Evolutionary conservation across 2,888 invertebrate genomes (phyloP).

Genomic region (Sminthurides aquaticus): DNA sequence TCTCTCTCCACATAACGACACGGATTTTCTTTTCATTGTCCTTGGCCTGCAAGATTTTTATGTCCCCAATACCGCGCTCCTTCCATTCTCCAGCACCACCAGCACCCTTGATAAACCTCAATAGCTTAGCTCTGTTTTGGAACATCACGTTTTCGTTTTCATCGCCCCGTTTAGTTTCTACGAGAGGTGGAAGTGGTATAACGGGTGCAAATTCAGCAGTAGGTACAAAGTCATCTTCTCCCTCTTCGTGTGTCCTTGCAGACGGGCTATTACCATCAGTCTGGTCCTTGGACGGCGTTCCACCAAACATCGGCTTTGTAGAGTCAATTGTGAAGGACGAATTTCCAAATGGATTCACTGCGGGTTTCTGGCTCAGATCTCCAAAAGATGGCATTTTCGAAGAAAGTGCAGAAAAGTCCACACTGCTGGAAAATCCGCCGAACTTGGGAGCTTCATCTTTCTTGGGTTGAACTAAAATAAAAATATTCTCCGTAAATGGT

Average conservation of each 20-base stretch:
- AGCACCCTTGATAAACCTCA: slow-evolving; percentile 54
- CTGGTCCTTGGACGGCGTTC: not conserved
- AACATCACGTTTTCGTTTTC: slow-evolving; percentile 74
- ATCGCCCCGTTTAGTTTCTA: slow-evolving; percentile 66
- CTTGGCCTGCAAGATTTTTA: slow-evolving; percentile 62
- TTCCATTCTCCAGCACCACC: slow-evolving; percentile 72
- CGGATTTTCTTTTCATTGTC: slow-evolving; percentile 61
- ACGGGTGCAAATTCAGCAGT: slow-evolving; percentile 84
- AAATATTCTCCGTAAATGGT: not conserved
- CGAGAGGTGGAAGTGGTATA: slow-evolving; percentile 75
- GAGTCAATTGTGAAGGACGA: not conserved
- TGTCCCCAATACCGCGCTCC: slow-evolving; percentile 51
- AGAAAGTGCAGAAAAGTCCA: slow-evolving; percentile 10
- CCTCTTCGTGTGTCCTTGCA: slow-evolving; percentile 44
- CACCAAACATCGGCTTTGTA: not conserved
- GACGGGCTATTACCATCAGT: not conserved
- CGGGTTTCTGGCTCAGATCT: not conserved
- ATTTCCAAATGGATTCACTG: not conserved
- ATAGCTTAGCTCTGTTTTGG: slow-evolving; percentile 73
- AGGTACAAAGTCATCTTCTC: slow-evolving; percentile 68
- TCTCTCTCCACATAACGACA: slow-evolving; percentile 79
- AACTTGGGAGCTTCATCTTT: not conserved
- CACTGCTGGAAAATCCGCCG: not conserved
- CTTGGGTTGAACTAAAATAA: not conserved
- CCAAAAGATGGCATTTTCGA: not conserved